These are phyloP conservation scores for Epizoanthus scotinus DNA, from an alignment of 92 coral and sea anemone genomes.

Conservation along the genomic window DNA sequence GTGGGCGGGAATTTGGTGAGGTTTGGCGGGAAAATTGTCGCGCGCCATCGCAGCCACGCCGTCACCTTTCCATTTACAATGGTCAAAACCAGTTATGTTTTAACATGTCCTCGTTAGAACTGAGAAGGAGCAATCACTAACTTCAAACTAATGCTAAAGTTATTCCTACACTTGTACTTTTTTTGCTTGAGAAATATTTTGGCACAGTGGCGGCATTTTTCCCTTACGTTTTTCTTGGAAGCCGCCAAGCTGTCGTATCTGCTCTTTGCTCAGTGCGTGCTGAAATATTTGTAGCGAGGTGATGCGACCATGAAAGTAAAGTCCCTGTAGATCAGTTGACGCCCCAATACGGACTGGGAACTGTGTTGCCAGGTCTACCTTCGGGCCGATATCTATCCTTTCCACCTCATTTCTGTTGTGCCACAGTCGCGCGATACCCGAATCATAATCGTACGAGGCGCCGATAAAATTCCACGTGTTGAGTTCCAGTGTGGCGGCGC, in stretches of 20 bases:
- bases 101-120: too few species aligned
- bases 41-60: too few species aligned
- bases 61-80: too few species aligned
- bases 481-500: constrained; percentile 54
- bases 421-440: constrained; percentile 71
- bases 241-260: constrained; percentile 63
- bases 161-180: background rate
- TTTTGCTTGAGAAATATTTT: background rate
- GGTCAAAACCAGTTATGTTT: too few species aligned
- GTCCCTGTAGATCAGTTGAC: background rate
- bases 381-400: constrained; percentile 46
- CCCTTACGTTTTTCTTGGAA: constrained; percentile 8
- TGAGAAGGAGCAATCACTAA: too few species aligned
- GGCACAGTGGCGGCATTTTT: background rate
- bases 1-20: too few species aligned
- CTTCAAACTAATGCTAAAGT: background rate
- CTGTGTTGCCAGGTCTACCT: constrained; percentile 70
- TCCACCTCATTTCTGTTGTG: constrained; percentile 76
- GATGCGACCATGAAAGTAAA: constrained; percentile 64
- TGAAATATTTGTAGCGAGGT: constrained; percentile 54
- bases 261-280: constrained; percentile 61
- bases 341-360: constrained; percentile 46
- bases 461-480: constrained; percentile 85
- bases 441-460: constrained; percentile 63
- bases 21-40: too few species aligned